Evolutionary conservation across 2,797 vertebrate species (phyloP), one percentile per base, ranked within the genome.

Genomic region (Gila robusta): DNA sequence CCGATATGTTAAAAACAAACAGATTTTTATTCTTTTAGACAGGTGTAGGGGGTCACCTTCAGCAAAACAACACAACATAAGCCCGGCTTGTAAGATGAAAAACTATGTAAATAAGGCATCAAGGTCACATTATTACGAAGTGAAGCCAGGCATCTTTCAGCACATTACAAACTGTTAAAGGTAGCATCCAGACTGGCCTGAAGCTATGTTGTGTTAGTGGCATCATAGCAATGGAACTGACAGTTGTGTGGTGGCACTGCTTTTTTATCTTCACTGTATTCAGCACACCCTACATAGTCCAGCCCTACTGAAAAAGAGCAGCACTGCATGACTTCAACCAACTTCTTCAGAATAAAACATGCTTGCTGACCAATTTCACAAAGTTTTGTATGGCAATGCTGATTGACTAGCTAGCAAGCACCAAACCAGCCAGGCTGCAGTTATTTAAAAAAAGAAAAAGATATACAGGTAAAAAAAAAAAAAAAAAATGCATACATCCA

Each of bases 21-120:
- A 23, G 52, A 66, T 81, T 64, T 85, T 19, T 37, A 86, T 81
- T 73, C 21, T 52, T 17, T 86, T 74, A 62, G 84, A 86, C 84
- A 86, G 78, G 41, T 86, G 41, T 44, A 12, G 26, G 19, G 52
- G 56, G 69, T 86, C 84, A 86, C 70, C 70, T 81, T 81, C 32
- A 37, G 78, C 26, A 49, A 81, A 41, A 67, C 69, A 86, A 8
- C 41, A 83, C 10, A 84, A 49, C 12, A 0, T 67, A 54, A 69
- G 41, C 66, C 28, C 39, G 41, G 64, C 6, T 0, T 41, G 37
- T 71, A 14, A 41, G 49, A 70, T 17, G 17, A 62, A 80, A 72
- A 26, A 14, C 54, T 39, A 52, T 49, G 52, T 11, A 73, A 80
- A 85, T 64, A 26, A 37, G 14, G 39, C 37, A 32, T 28, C 26